Evolutionary conservation across 2,797 vertebrate species (phyloP), one percentile per base, ranked within the genome.

Genomic region (Epinephelus awoara): DNA sequence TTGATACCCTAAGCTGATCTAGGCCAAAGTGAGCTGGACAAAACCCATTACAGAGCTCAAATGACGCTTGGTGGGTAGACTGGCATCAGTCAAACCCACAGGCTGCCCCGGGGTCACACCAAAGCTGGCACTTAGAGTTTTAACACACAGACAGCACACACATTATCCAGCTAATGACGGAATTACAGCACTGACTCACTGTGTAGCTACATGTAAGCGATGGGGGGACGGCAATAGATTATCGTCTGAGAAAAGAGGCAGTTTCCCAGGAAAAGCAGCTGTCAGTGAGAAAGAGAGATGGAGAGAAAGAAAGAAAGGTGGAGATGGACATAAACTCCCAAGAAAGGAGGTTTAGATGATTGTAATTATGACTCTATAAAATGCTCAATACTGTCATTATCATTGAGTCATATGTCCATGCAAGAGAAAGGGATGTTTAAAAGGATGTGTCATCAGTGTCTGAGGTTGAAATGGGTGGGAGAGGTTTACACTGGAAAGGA

Each of bases 131-230:
- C 87, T 93, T 93, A 93, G 80, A 89, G 93, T 93, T 91, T 90
- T 87, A 92, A 94, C 91, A 90, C 93, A 88, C 86, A 94, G 92
- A 93, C 91, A 88, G 88, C 93, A 88, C 91, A 89, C 88, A 92
- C 90, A 95, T 96, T 95, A 96, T 95, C 93, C 91, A 90, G 89
- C 92, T 96, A 96, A 96, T 96, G 95, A 96, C 80, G 91, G 95
- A 95, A 95, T 96, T 95, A 96, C 94, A 89, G 90, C 91, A 80
- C 90, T 95, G 95, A 96, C 93, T 96, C 95, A 96, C 93, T 92
- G 75, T 94, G 95, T 94, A 95, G 93, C 92, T 94, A 91, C 95
- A 94, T 94, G 94, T 94, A 93, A 92, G 92, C 83, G 89, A 85
- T 85, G 86, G 74, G 83, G 92, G 88, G 85, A 88, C 66, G 92